A percentile compares a stretch with the other conserved stretches of the same genome.
phyloP scores from a whole-genome alignment of 2,888 invertebrate genomes.

The Troglohyphantes excavatus region DNA sequence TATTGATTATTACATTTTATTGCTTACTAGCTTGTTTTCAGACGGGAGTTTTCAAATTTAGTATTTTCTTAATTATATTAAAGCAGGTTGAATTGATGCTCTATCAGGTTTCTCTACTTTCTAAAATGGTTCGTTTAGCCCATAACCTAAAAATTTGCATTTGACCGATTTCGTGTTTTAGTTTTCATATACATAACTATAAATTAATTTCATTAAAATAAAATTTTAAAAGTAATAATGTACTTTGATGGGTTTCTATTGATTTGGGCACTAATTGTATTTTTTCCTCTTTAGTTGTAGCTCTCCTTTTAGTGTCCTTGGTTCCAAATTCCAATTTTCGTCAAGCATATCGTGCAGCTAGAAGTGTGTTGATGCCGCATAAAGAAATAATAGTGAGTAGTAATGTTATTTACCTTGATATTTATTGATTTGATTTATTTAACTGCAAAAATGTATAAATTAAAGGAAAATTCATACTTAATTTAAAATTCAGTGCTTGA shows the following conservation, averaged over 20 bases:
- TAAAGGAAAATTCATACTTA: no score
- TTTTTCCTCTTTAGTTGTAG: constrained; percentile 87
- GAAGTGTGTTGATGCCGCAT: constrained; percentile 85
- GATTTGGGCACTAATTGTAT: no score
- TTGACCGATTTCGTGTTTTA: no score
- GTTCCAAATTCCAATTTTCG: constrained; percentile 95
- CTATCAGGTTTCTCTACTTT: no score
- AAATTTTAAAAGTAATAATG: no score
- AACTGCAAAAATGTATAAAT: neutral
- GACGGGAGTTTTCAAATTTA: neutral
- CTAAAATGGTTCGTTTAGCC: no score
- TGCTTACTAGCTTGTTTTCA: neutral
- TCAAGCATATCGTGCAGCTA: constrained; percentile 89
- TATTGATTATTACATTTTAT: neutral
- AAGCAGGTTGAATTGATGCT: no score
- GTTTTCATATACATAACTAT: no score
- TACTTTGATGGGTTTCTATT: no score
- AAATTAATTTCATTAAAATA: no score
- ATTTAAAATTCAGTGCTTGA: no score
- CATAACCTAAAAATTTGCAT: no score
- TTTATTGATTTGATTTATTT: neutral
- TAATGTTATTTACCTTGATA: neutral
- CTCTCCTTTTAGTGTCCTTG: constrained; percentile 92
- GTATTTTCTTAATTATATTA: neutral
- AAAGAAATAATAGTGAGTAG: constrained; percentile 83